phyloP scores from a whole-genome alignment of 2,113 vertebrate species.

The Rhabdomys dilectus region DNA sequence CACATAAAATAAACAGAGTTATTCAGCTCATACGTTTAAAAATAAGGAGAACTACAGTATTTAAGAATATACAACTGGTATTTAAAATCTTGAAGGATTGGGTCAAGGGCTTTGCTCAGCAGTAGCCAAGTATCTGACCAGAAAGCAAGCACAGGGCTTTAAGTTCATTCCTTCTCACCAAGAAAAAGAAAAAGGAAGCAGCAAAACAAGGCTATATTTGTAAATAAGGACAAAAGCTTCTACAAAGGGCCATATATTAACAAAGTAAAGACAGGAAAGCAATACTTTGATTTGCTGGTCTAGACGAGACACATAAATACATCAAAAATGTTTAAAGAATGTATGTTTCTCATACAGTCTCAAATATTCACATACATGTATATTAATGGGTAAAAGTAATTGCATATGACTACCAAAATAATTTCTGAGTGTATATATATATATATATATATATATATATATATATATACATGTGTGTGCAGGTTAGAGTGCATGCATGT shows the following conservation, averaged over 20 bases:
- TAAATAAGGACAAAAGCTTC: background rate
- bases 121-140: background rate
- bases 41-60: constrained; percentile 30
- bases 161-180: background rate
- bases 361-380: background rate
- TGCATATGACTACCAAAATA: background rate
- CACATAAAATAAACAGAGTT: constrained; percentile 39
- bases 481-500: background rate
- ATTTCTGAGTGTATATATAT: background rate
- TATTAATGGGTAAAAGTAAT: constrained; percentile 40
- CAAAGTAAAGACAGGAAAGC: background rate
- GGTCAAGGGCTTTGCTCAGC: background rate
- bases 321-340: background rate
- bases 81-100: background rate
- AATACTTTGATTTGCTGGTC: background rate
- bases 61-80: background rate
- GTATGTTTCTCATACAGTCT: background rate
- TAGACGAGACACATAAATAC: background rate
- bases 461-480: background rate
- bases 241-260: background rate
- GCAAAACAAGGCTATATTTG: constrained; percentile 30
- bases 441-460: accelerated
- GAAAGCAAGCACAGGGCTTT: background rate
- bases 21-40: constrained; percentile 12
- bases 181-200: background rate